These are phyloP conservation scores for Gephyroberyx darwinii DNA, from an alignment of 2,797 vertebrate species.

Conservation along the genomic window DNA sequence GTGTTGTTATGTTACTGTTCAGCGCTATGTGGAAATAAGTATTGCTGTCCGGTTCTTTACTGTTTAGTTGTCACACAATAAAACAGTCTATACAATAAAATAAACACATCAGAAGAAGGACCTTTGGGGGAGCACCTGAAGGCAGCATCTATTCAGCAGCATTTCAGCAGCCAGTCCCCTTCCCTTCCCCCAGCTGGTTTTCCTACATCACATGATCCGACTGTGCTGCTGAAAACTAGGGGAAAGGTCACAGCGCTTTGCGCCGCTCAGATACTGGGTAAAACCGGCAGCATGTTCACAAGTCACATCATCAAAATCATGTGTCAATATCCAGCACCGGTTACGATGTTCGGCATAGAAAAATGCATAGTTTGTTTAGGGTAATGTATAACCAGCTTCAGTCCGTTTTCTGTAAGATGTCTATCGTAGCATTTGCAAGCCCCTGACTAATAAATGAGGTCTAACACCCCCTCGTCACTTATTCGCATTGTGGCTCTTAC, in stretches of 20 bases:
- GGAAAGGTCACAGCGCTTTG: constrained; percentile 81
- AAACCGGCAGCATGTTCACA: constrained; percentile 23
- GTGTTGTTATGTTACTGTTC: too few species aligned
- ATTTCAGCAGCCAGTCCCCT: constrained; percentile 44
- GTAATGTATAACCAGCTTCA: background rate
- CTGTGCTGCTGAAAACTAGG: constrained; percentile 80
- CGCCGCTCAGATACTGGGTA: constrained; percentile 55
- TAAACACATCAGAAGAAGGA: constrained; percentile 21
- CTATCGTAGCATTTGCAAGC: background rate
- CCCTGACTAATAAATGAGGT: background rate
- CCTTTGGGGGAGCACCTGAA: background rate
- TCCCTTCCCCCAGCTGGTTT: constrained; percentile 66
- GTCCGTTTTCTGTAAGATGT: background rate
- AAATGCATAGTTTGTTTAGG: background rate
- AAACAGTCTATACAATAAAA: too few species aligned
- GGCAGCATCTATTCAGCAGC: constrained; percentile 32
- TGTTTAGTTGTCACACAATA: too few species aligned
- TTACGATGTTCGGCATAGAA: background rate
- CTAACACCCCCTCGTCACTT: background rate
- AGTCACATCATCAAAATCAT: background rate
- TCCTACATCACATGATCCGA: constrained; percentile 79
- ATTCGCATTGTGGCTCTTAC: constrained; percentile 2
- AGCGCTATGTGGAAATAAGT: too few species aligned
- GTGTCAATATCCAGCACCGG: background rate
- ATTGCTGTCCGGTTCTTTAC: too few species aligned